Evolutionary conservation across 2,113 vertebrate species (phyloP).

Genomic region (Pomatostomus ruficeps): DNA sequence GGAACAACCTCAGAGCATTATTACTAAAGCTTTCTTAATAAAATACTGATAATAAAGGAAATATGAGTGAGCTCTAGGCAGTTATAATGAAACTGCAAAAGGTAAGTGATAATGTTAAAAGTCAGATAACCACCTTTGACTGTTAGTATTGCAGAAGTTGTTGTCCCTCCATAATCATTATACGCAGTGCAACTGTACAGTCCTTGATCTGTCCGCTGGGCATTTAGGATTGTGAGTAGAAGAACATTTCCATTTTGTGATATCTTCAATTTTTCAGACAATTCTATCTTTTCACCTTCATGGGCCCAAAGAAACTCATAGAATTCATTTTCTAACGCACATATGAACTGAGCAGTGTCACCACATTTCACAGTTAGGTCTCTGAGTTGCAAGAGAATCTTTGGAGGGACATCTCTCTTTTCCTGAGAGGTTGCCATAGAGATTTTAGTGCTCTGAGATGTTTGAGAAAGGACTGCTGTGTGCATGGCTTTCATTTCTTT

Average conservation of each 20-base stretch:
- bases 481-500: constrained; percentile 18
- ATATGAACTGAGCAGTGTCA: constrained; percentile 79
- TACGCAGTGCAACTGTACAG: constrained; percentile 78
- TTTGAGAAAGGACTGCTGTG: constrained; percentile 38
- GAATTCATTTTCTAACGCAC: constrained; percentile 77
- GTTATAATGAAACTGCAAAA: constrained; percentile 49
- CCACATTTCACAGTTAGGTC: constrained; percentile 75
- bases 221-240: constrained; percentile 75
- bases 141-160: constrained; percentile 80
- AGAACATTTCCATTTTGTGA: constrained; percentile 72
- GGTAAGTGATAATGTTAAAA: constrained; percentile 67
- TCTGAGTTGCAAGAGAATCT: constrained; percentile 75
- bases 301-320: constrained; percentile 75
- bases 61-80: not conserved
- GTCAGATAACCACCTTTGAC: constrained; percentile 84
- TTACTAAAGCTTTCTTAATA: not conserved
- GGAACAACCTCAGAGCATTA: not conserved
- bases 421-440: not conserved
- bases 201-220: constrained; percentile 78
- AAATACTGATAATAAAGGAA: not conserved
- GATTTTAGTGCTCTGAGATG: constrained; percentile 11
- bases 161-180: constrained; percentile 76
- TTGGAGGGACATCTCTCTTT: constrained; percentile 21
- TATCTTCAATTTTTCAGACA: constrained; percentile 74
- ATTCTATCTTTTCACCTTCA: constrained; percentile 68